A percentile compares a stretch with the other conserved stretches of the same genome.
phyloP scores from a whole-genome alignment of 92 coral and sea anemone genomes.

The Hydrozoanthus gracilis region DNA sequence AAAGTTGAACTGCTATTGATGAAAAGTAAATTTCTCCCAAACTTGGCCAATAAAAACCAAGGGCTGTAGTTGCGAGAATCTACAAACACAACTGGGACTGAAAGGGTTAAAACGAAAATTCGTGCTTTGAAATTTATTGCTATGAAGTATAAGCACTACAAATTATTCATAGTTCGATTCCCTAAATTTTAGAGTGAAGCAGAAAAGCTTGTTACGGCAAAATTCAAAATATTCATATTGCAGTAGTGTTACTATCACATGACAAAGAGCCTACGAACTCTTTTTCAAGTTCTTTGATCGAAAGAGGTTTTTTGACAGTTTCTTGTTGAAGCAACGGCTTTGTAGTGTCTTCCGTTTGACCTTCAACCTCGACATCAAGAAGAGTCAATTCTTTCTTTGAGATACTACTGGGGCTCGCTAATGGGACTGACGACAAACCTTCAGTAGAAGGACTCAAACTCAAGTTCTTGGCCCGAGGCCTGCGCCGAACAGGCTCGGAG shows the following conservation, averaged over 20 bases:
- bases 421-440: slow-evolving; percentile 30
- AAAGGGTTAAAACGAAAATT: not conserved
- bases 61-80: not conserved
- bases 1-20: too few species aligned
- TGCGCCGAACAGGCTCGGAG: slow-evolving; percentile 49
- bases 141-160: slow-evolving; percentile 12
- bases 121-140: slow-evolving; percentile 15
- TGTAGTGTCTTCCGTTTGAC: slow-evolving; percentile 74
- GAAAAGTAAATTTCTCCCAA: not conserved
- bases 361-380: slow-evolving; percentile 79
- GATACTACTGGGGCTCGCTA: slow-evolving; percentile 61
- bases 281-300: slow-evolving; percentile 74
- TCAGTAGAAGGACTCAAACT: slow-evolving; percentile 68
- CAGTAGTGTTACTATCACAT: slow-evolving; percentile 2
- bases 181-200: not conserved
- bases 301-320: slow-evolving; percentile 59
- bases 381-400: slow-evolving; percentile 67
- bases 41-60: not conserved
- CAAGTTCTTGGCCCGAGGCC: slow-evolving; percentile 71
- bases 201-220: not conserved
- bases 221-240: not conserved
- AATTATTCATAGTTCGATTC: not conserved
- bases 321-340: slow-evolving; percentile 76
- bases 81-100: not conserved
- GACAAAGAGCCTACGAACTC: slow-evolving; percentile 48